A percentile compares a stretch with the other conserved stretches of the same genome.
Conservation (phyloP, 2,113 vertebrate species). For the Mirza zaza region DNA sequence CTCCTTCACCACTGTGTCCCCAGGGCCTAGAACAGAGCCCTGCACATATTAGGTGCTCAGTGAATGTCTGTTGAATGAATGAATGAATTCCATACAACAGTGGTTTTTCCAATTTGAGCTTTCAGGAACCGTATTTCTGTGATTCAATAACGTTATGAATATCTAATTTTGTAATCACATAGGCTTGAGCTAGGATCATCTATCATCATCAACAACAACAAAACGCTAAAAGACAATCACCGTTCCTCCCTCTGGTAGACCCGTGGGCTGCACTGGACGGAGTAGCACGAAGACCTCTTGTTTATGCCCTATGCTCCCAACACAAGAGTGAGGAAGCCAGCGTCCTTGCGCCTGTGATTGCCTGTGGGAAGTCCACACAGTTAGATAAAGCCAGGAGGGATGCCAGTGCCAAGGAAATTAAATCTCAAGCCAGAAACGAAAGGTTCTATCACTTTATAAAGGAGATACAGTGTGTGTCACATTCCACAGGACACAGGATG, state of each 20-base stretch:
- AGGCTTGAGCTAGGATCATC: background rate
- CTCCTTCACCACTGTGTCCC: background rate
- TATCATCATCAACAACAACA: no score
- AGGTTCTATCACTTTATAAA: no score
- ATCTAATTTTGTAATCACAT: background rate
- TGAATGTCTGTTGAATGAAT: background rate
- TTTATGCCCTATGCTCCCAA: background rate
- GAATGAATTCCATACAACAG: no score
- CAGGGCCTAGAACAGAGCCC: background rate
- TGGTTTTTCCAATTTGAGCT: background rate
- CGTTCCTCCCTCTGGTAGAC: background rate
- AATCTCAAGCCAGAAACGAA: background rate
- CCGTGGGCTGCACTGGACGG: background rate
- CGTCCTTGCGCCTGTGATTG: background rate
- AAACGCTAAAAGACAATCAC: background rate
- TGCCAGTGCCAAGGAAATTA: no score
- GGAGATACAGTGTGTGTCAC: fast-evolving
- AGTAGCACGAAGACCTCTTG: background rate
- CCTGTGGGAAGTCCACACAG: background rate
- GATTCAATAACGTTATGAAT: background rate
- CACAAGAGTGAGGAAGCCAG: background rate
- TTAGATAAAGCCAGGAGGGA: background rate
- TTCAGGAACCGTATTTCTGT: background rate
- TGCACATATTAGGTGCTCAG: background rate
- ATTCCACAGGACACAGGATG: fast-evolving